Conservation (phyloP, 2,888 invertebrate genomes). For the Polydesmus complanatus region DNA sequence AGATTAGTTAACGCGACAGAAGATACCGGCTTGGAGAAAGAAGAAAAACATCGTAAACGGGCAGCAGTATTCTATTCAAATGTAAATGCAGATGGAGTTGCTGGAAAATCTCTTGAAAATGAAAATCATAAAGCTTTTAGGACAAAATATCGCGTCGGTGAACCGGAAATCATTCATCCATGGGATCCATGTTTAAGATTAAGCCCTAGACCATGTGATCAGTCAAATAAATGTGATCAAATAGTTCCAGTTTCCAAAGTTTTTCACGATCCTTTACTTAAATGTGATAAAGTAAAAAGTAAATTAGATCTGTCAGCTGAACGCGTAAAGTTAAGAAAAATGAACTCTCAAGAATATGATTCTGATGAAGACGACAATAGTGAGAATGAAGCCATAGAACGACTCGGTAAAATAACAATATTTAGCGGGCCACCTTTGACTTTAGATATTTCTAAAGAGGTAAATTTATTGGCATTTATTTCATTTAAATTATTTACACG, state of each 20-base stretch:
- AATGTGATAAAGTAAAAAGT: conserved; percentile 21
- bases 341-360: conserved; percentile 18
- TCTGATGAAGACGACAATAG: conserved; percentile 25
- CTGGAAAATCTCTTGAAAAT: background rate
- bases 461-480: too few species aligned
- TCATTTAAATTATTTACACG: background rate
- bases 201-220: background rate
- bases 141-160: background rate
- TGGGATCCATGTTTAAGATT: background rate
- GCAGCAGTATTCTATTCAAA: background rate
- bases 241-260: background rate
- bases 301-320: conserved; percentile 30
- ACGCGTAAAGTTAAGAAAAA: conserved; percentile 24
- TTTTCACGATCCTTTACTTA: background rate
- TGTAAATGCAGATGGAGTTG: background rate
- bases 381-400: conserved; percentile 19
- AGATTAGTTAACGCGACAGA: too few species aligned
- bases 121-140: background rate
- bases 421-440: conserved; percentile 27
- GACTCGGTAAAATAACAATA: conserved; percentile 24
- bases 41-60: background rate
- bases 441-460: conserved; percentile 25
- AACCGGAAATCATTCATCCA: background rate
- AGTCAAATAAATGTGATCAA: background rate
- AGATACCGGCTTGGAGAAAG: background rate